These are phyloP conservation scores for Loripinus fragilis DNA, from an alignment of 2,888 invertebrate species.

Conservation along the genomic window DNA sequence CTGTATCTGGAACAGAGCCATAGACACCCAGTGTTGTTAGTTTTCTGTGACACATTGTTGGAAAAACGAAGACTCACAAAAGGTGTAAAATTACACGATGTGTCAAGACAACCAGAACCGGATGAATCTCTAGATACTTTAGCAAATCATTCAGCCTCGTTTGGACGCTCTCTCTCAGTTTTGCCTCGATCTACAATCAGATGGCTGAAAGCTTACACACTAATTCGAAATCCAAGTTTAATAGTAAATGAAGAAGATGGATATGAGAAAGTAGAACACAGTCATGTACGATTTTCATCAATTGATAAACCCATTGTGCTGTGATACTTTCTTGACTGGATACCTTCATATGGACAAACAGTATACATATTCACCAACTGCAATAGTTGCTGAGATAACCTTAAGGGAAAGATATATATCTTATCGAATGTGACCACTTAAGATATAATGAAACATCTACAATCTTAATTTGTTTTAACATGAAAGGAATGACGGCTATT, in stretches of 20 bases:
- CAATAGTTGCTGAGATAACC: no score
- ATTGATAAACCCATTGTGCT: no score
- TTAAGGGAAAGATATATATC: no score
- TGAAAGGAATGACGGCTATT: no score
- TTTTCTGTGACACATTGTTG: constrained; percentile 59
- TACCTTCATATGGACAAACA: no score
- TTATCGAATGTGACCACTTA: no score
- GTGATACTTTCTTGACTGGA: no score
- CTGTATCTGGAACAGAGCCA: constrained; percentile 61
- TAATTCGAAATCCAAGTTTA: constrained; percentile 38
- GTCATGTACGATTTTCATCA: no score
- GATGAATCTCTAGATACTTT: not conserved
- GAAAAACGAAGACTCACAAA: constrained; percentile 15
- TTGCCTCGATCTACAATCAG: constrained; percentile 23
- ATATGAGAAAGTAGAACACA: constrained; percentile 18
- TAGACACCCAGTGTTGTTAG: constrained; percentile 62
- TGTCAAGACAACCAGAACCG: not conserved
- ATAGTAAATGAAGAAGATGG: constrained; percentile 11
- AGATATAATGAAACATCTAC: no score
- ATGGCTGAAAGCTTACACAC: constrained; percentile 56
- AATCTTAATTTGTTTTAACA: no score
- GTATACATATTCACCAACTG: no score
- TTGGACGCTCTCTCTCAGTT: not conserved
- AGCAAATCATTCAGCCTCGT: not conserved
- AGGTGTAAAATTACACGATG: not conserved